phyloP scores from a whole-genome alignment of 1,140 invertebrate genomes.

The Limonius californicus region DNA sequence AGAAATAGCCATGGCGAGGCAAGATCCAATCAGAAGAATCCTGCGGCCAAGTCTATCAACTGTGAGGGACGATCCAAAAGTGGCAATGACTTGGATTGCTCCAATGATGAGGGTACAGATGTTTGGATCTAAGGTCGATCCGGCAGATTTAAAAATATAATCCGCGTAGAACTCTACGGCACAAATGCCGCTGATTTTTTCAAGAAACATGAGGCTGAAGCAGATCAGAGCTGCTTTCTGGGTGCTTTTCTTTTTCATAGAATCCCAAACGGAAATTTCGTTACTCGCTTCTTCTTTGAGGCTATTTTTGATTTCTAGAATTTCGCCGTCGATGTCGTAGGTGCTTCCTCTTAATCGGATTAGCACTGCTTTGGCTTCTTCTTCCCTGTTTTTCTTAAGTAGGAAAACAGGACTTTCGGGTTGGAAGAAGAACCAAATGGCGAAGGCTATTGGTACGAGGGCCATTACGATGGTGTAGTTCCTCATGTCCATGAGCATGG shows the following conservation, averaged over 20 bases:
- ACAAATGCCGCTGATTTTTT: slow-evolving; percentile 62
- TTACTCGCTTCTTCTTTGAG: slow-evolving; percentile 44
- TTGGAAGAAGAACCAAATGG: slow-evolving; percentile 56
- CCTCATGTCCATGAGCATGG: slow-evolving; percentile 45
- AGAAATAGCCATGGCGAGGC: slow-evolving; percentile 59
- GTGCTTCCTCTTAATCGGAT: slow-evolving; percentile 58
- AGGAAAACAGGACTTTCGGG: slow-evolving; percentile 64
- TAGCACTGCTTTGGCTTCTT: slow-evolving; percentile 62
- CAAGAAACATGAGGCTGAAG: slow-evolving; percentile 64
- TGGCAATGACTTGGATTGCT: slow-evolving; percentile 65
- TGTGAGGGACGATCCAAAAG: slow-evolving; percentile 58
- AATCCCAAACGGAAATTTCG: slow-evolving; percentile 43
- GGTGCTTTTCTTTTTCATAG: slow-evolving; percentile 49
- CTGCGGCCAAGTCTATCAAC: slow-evolving; percentile 67
- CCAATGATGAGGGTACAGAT: slow-evolving; percentile 69
- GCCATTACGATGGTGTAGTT: slow-evolving; percentile 55
- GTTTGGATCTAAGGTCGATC: slow-evolving; percentile 50
- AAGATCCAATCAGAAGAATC: slow-evolving; percentile 64
- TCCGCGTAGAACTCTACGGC: slow-evolving; percentile 61
- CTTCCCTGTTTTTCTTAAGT: slow-evolving; percentile 54
- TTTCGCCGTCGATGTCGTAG: slow-evolving; percentile 60
- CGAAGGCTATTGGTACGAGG: slow-evolving; percentile 57
- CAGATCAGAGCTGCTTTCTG: slow-evolving; percentile 54
- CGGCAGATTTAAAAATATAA: slow-evolving; percentile 45
- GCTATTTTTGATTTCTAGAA: slow-evolving; percentile 47